These are phyloP conservation scores for Mormyrus iriodes DNA, from an alignment of 2,113 vertebrate species.

Conservation along the genomic window DNA sequence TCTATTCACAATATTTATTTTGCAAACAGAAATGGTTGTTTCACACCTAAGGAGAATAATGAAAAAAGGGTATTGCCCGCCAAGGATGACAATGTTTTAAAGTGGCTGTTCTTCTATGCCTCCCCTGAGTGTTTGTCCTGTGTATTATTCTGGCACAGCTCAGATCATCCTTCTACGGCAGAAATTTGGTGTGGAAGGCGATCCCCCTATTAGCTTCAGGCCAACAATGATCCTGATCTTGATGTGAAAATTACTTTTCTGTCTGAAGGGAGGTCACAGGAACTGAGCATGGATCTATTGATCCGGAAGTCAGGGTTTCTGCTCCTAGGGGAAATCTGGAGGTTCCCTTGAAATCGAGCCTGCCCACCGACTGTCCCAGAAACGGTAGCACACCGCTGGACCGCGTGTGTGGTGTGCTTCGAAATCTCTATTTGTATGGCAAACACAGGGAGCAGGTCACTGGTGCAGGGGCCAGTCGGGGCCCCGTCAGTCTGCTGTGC, in stretches of 20 bases:
- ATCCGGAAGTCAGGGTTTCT: conserved; percentile 58
- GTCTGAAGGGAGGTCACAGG: conserved; percentile 38
- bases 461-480: no score
- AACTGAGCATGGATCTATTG: conserved; percentile 57
- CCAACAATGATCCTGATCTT: background rate
- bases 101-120: background rate
- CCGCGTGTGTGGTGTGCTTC: background rate
- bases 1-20: background rate
- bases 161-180: background rate
- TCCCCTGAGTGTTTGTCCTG: background rate
- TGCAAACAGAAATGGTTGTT: conserved; percentile 42
- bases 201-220: background rate
- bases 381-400: no score
- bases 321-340: conserved; percentile 12
- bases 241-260: conserved; percentile 8
- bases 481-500: background rate
- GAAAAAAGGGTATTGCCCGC: background rate
- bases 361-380: no score
- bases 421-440: background rate
- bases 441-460: background rate
- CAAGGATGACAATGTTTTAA: background rate
- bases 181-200: background rate
- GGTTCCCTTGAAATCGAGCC: conserved; percentile 50
- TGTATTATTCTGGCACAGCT: background rate
- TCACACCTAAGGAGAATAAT: background rate